These are phyloP conservation scores for Melanostoma mellinum DNA, from an alignment of 2,888 invertebrate species.

Conservation along the genomic window DNA sequence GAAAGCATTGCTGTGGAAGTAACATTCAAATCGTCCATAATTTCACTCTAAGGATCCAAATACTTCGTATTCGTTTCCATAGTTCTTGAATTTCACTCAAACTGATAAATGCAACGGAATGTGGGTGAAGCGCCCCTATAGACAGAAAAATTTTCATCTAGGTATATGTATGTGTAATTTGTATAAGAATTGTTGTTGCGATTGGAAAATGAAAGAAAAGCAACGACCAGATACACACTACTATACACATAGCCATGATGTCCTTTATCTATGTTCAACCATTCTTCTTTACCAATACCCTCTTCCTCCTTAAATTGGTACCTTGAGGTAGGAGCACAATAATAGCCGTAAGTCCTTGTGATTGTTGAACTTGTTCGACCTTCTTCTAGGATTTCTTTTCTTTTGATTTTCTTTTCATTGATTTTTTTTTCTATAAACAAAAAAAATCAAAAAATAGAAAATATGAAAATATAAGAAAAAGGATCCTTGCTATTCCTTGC, in stretches of 20 bases:
- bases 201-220: conserved; percentile 31
- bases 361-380: conserved; percentile 64
- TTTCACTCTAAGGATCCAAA: too few relatives aligned
- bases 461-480: conserved; percentile 7
- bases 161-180: not conserved
- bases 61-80: too few relatives aligned
- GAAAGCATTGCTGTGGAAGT: too few relatives aligned
- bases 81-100: too few relatives aligned
- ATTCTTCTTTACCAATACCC: conserved; percentile 1
- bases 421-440: conserved; percentile 13
- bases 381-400: conserved; percentile 49
- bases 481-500: conserved; percentile 21
- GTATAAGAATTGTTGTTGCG: not conserved
- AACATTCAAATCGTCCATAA: too few relatives aligned
- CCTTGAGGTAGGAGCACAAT: conserved; percentile 34
- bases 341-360: conserved; percentile 40
- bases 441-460: conserved; percentile 10
- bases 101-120: too few relatives aligned
- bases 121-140: too few relatives aligned
- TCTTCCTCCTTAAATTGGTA: not conserved
- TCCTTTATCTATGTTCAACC: conserved; percentile 34
- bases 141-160: too few relatives aligned
- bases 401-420: conserved; percentile 23
- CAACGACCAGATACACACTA: conserved; percentile 7
- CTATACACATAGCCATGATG: not conserved